Conservation (phyloP, 2,888 invertebrate genomes). For the Bembecia ichneumoniformis region DNA sequence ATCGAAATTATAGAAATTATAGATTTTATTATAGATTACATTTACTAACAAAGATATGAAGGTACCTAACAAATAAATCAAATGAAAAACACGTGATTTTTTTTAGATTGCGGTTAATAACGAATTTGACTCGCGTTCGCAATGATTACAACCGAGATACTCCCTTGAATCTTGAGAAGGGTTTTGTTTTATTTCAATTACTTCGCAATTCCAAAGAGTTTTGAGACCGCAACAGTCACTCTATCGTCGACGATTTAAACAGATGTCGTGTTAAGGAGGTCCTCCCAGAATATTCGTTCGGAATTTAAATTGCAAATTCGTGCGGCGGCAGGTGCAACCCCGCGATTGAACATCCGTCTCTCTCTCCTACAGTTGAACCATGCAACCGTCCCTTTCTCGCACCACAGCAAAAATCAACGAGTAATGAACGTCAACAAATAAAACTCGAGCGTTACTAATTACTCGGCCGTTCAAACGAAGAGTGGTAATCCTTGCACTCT, state of each 20-base stretch:
- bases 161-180: conserved; percentile 38
- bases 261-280: conserved; percentile 74
- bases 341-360: conserved; percentile 43
- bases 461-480: conserved; percentile 59
- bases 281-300: conserved; percentile 64
- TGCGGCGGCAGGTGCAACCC: conserved; percentile 66
- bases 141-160: conserved; percentile 15
- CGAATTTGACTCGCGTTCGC: neutral
- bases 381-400: conserved; percentile 33
- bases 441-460: conserved; percentile 73
- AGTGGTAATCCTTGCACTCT: conserved; percentile 70
- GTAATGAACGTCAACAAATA: conserved; percentile 73
- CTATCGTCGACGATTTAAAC: conserved; percentile 68
- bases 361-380: conserved; percentile 38
- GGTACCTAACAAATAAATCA: no score
- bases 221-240: conserved; percentile 56
- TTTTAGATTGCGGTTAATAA: no score
- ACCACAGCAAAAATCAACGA: conserved; percentile 54
- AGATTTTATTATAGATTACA: no score
- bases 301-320: conserved; percentile 73
- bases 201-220: conserved; percentile 63
- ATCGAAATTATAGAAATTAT: no score
- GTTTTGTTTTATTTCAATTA: conserved; percentile 69
- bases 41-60: no score
- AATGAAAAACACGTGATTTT: no score